Evolutionary conservation across 2,113 vertebrate species (phyloP).

Genomic region (Helogale parvula): DNA sequence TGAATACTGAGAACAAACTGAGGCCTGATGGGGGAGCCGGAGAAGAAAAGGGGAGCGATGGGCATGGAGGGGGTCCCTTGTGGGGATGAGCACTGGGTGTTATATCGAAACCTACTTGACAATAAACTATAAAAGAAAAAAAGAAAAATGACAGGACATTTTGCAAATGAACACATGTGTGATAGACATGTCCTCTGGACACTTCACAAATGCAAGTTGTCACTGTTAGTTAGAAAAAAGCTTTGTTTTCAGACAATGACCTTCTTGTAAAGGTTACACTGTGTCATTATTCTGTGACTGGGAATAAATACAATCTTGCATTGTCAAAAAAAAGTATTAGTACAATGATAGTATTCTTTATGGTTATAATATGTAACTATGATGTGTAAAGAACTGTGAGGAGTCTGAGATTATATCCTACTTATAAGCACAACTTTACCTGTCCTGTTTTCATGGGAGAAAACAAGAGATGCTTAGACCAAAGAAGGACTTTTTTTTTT

Average conservation of each 20-base stretch:
- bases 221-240: neutral
- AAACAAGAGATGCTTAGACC: neutral
- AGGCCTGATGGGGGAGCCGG: too few species aligned
- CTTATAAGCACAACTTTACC: neutral
- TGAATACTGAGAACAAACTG: too few species aligned
- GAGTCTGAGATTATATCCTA: neutral
- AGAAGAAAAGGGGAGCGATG: too few species aligned
- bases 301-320: slow-evolving; percentile 48
- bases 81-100: too few species aligned
- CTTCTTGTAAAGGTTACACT: slow-evolving; percentile 61
- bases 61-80: too few species aligned
- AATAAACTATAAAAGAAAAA: too few species aligned
- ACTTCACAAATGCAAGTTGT: slow-evolving; percentile 14
- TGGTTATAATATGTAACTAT: neutral
- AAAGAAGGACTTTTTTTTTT: neutral
- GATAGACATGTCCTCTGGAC: neutral
- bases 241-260: slow-evolving; percentile 68
- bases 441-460: neutral
- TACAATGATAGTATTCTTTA: neutral
- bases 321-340: neutral
- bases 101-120: too few species aligned
- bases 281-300: slow-evolving; percentile 53
- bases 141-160: neutral
- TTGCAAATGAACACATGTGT: slow-evolving; percentile 36
- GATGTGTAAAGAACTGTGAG: neutral